Evolutionary conservation across 2,888 invertebrate species (phyloP).

Genomic region (Biston betularia): DNA sequence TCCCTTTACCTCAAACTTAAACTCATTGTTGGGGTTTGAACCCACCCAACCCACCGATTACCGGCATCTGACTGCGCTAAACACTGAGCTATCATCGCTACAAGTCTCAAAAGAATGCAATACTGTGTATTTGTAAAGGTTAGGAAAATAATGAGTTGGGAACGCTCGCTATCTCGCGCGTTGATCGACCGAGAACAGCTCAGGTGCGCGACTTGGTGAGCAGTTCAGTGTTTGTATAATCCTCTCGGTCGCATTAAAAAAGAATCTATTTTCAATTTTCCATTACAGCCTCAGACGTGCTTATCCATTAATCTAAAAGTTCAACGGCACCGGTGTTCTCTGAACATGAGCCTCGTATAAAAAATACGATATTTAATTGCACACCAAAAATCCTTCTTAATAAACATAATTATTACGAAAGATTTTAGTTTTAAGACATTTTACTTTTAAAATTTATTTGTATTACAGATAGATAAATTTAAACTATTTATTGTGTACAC

Average conservation of each 20-base stretch:
- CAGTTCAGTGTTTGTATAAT: constrained; percentile 2
- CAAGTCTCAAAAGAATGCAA: no score
- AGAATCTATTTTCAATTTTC: constrained; percentile 18
- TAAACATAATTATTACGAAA: no score
- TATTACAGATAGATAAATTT: no score
- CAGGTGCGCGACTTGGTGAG: constrained; percentile 1
- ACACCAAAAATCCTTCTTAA: no score
- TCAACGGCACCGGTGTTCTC: constrained; percentile 17
- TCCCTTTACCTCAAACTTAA: no score
- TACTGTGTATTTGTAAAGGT: neutral
- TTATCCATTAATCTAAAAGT: constrained; percentile 28
- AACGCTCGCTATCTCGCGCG: neutral
- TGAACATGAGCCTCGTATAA: constrained; percentile 12
- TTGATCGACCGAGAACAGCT: neutral
- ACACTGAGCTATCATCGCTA: no score
- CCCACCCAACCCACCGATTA: no score
- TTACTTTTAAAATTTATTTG: no score
- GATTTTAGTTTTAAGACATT: no score
- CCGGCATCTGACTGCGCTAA: no score
- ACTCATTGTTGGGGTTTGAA: no score
- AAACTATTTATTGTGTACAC: no score
- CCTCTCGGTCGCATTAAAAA: constrained; percentile 6
- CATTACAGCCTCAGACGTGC: constrained; percentile 25
- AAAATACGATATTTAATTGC: neutral
- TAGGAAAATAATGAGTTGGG: neutral